Percentiles rank a stretch among this genome's conserved stretches.
Evolutionary conservation across 2,113 vertebrate species (phyloP).

Genomic region (Mesoclemmys tuberculata): DNA sequence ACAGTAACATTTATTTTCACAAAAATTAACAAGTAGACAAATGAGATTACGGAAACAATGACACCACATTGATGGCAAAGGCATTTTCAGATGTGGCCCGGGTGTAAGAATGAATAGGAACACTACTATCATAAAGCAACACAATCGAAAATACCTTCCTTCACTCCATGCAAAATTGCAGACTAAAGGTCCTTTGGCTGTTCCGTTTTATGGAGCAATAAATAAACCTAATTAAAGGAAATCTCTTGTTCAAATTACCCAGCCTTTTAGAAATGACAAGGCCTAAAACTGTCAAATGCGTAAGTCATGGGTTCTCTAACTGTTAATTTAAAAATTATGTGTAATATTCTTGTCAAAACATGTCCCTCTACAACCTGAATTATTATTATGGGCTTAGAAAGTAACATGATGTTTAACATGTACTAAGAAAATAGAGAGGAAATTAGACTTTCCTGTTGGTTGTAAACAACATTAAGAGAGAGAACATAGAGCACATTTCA

Average conservation of each 20-base stretch:
- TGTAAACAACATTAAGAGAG: slow-evolving; percentile 39
- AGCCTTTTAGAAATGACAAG: slow-evolving; percentile 39
- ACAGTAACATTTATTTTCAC: neutral
- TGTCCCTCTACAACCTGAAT: slow-evolving; percentile 4
- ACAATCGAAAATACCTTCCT: neutral
- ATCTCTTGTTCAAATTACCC: slow-evolving; percentile 2
- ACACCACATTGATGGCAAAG: neutral
- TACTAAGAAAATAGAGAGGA: slow-evolving; percentile 6
- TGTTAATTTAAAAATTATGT: slow-evolving; percentile 36
- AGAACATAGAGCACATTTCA: neutral
- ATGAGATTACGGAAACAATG: neutral
- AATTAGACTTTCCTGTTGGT: slow-evolving; percentile 29
- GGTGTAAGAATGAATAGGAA: neutral
- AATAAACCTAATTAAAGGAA: slow-evolving; percentile 61
- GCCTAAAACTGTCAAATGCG: slow-evolving; percentile 12
- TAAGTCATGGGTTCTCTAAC: slow-evolving; percentile 3
- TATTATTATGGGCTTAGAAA: neutral
- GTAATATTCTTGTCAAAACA: slow-evolving; percentile 45
- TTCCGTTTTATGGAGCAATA: slow-evolving; percentile 13
- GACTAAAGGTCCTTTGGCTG: neutral
- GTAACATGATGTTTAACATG: slow-evolving; percentile 2
- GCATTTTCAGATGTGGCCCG: neutral
- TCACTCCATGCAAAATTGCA: neutral
- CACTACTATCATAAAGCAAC: neutral
- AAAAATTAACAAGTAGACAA: neutral